Evolutionary conservation across 2,888 invertebrate genomes (phyloP), one percentile per base, ranked within the genome.

Genomic region (Polyommatus icarus): DNA sequence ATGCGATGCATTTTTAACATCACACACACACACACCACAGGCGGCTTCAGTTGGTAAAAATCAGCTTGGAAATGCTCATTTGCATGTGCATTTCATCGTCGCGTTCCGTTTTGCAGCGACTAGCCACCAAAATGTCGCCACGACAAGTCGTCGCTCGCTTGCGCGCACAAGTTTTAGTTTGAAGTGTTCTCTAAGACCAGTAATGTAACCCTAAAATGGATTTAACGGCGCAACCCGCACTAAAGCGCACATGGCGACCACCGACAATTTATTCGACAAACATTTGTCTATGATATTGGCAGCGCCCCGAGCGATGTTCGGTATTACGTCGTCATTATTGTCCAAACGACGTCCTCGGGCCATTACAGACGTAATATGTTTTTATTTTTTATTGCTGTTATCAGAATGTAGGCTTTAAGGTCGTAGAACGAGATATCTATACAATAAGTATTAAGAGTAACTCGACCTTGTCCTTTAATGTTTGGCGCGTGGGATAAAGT

Each of bases 241-340:
- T 67, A 67, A 67, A 67, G 29, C 12, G 67, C 67, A 67, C 67
- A 67, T 67, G 67, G 67, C 67, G 29, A 67, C 67, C 67, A 29
- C 67, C 29, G 67, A 67, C 67, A 67, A 67, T 67, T 32, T 29
- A 67, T 67, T 32, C 67, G 29, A 29, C 67, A 29, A 67, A 67
- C 67, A 67, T 29, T 67, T 67, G 67, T 67, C 67, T 67, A 67
- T 67, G 67, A 18, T 67, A 67, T 67, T 67, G 67, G 67, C 67
- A 67, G 67, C 10, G 59, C 67, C 67, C 6, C 67, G 67, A 32
- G 67, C 67, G 61, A 61, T 61, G 67, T 29, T 18, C 29, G 67
- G 29, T 67, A 67, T 67, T 67, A 67, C 29, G 67, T 67, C 29
- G 67, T 67, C 67, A 67, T 67, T 67, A 32, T 32, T 67, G 67